These are phyloP conservation scores for Caenorhabditis macrosperma DNA, from an alignment of 2,888 invertebrate genomes.

Conservation along the genomic window DNA sequence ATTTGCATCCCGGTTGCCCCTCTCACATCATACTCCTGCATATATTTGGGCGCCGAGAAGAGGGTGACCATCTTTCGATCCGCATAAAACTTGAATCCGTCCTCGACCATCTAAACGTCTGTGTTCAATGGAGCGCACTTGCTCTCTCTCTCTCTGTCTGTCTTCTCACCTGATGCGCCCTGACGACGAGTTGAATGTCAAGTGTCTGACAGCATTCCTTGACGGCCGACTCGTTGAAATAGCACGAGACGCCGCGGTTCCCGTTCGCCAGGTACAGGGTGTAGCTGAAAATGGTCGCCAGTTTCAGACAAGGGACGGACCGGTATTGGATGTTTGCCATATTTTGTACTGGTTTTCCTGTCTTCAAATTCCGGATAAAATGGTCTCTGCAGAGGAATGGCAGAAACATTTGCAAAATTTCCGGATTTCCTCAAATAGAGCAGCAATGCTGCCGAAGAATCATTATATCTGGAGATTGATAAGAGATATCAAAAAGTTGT, in stretches of 20 bases:
- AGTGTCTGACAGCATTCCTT: slow-evolving; percentile 27
- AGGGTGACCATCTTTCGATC: slow-evolving; percentile 41
- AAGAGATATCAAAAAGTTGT: too few species aligned
- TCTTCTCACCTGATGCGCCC: slow-evolving; percentile 8
- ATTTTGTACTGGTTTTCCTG: too few species aligned
- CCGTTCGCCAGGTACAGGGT: not conserved
- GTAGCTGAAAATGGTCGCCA: not conserved
- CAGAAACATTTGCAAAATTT: too few species aligned
- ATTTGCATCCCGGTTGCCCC: not conserved
- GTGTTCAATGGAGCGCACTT: not conserved
- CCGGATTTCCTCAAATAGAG: too few species aligned
- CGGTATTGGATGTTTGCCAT: not conserved
- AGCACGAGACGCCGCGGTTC: slow-evolving; percentile 26
- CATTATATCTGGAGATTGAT: too few species aligned
- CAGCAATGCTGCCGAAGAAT: too few species aligned
- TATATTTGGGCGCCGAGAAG: slow-evolving; percentile 16
- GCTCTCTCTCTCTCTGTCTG: not conserved
- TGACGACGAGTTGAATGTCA: slow-evolving; percentile 32
- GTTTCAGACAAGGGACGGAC: too few species aligned
- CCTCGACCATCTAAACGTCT: slow-evolving; percentile 21
- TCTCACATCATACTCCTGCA: not conserved
- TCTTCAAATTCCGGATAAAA: too few species aligned
- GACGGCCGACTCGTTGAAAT: slow-evolving; percentile 52
- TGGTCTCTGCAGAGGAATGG: too few species aligned
- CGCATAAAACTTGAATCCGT: slow-evolving; percentile 14